phyloP scores from a whole-genome alignment of 2,888 invertebrate species.

The Andrena bucephala region DNA sequence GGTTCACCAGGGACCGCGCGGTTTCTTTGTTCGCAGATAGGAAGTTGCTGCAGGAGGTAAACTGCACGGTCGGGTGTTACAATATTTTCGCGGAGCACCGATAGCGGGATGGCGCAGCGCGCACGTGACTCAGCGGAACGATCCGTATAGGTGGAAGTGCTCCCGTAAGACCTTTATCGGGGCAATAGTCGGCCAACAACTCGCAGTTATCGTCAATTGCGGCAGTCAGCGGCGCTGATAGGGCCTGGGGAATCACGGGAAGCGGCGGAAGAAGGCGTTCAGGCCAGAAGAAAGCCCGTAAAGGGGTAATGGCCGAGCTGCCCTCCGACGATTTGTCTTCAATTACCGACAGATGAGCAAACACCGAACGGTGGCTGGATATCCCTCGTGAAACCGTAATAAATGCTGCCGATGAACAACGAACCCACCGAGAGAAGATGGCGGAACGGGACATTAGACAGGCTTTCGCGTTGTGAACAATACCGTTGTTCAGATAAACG shows the following conservation, averaged over 20 bases:
- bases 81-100: slow-evolving; percentile 24
- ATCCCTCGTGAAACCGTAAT: not conserved
- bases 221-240: slow-evolving; percentile 51
- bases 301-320: slow-evolving; percentile 30
- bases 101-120: slow-evolving; percentile 8
- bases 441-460: not conserved
- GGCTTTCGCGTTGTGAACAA: not conserved
- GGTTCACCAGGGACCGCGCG: not conserved
- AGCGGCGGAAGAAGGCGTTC: slow-evolving; percentile 31
- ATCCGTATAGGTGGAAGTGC: slow-evolving; percentile 42
- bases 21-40: not conserved
- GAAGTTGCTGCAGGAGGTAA: not conserved
- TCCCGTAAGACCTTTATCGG: slow-evolving; percentile 56
- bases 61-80: slow-evolving; percentile 8
- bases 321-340: slow-evolving; percentile 41
- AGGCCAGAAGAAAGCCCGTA: slow-evolving; percentile 30
- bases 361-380: not conserved
- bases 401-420: slow-evolving; percentile 16
- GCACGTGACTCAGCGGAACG: slow-evolving; percentile 35
- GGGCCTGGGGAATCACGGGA: slow-evolving; percentile 37
- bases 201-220: slow-evolving; percentile 67
- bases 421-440: too few relatives aligned
- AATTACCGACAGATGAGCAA: slow-evolving; percentile 40
- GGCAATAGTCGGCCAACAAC: slow-evolving; percentile 58
- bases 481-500: not conserved